These are phyloP conservation scores for Xestia rhomboidea DNA, from an alignment of 2,888 invertebrate species.

Conservation along the genomic window DNA sequence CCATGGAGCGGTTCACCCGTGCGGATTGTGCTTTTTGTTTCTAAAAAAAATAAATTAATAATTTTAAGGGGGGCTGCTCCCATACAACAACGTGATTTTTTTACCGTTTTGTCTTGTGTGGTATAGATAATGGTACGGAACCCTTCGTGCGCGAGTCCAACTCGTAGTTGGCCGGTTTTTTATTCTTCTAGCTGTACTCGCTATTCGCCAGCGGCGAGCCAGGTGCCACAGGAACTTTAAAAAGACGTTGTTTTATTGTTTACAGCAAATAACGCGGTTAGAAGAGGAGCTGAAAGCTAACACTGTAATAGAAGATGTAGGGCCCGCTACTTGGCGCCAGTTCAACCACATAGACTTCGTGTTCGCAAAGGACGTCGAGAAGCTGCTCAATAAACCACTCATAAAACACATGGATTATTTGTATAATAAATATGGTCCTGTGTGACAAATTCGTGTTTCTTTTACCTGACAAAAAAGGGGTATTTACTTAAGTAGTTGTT, in stretches of 20 bases:
- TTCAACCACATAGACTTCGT: constrained; percentile 88
- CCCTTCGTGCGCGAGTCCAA: too few species aligned
- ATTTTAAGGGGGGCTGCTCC: too few species aligned
- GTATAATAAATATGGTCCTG: neutral
- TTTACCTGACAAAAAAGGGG: neutral
- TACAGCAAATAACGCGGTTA: constrained; percentile 83
- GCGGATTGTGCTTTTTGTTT: too few species aligned
- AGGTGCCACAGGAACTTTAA: neutral
- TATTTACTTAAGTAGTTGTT: neutral
- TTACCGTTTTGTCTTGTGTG: too few species aligned
- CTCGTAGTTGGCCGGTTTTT: too few species aligned
- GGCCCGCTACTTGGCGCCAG: constrained; percentile 81
- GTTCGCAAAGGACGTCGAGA: constrained; percentile 85
- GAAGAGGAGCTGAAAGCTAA: constrained; percentile 75
- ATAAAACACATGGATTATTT: constrained; percentile 53
- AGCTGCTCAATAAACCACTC: constrained; percentile 80
- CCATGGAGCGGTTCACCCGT: too few species aligned
- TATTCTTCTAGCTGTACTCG: too few species aligned
- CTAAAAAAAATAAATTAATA: too few species aligned
- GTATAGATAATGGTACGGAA: too few species aligned
- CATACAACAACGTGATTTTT: too few species aligned
- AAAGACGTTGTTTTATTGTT: constrained; percentile 44
- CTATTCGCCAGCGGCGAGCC: neutral
- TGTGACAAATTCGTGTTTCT: neutral
- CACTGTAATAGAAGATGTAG: constrained; percentile 77